Base-by-base conservation (phyloP, 1,140 invertebrate species). In the Drepana arcuata region DNA sequence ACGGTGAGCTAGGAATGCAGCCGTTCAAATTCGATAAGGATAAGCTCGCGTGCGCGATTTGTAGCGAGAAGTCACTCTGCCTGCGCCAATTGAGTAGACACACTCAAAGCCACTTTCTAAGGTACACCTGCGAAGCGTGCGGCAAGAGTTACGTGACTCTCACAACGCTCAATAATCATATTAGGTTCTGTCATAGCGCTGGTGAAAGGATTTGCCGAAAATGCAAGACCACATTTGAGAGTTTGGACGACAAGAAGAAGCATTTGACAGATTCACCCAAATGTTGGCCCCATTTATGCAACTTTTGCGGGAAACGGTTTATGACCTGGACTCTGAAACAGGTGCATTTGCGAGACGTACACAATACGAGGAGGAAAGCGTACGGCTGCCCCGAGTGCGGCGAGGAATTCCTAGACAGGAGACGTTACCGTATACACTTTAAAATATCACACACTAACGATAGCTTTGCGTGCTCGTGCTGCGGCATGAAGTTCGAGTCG, bases 371-470 rank as follows among this genome's bases (percentile, higher is more conserved):
- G 12, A 51, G 48, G 24, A 53, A 43, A 9, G 48, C 34, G 0
- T 63, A 69, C 23, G 49, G 50, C 0, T 80, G 75, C 31, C 62
- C 65, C 0, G 75, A 77, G 30, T 80, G 75, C 13, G 48, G 43
- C 0, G 25, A 45, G 23, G 43, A 52, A 1, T 80, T 71, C 16
- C 30, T 49, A 2, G 64, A 64, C 23, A 64, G 69, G 43, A 59
- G 54, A n/a, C 57, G 57, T 10, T 70, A 63, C 12, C 34, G 65
- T 0, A 23, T 56, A 0, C 75, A 80, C 37, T 80, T 73, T 30
- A 56, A 64, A 6, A 34, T 74, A 2, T 49, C 47, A 0, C 75
- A 80, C 9, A 75, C 73, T 0, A 60, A 61, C 10, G 59, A 72
- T 14, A 64, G 45, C 2, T 63, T 41, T n/a, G 36, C 55, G 1